phyloP scores from a whole-genome alignment of 2,113 vertebrate species.

The Pholis gunnellus region DNA sequence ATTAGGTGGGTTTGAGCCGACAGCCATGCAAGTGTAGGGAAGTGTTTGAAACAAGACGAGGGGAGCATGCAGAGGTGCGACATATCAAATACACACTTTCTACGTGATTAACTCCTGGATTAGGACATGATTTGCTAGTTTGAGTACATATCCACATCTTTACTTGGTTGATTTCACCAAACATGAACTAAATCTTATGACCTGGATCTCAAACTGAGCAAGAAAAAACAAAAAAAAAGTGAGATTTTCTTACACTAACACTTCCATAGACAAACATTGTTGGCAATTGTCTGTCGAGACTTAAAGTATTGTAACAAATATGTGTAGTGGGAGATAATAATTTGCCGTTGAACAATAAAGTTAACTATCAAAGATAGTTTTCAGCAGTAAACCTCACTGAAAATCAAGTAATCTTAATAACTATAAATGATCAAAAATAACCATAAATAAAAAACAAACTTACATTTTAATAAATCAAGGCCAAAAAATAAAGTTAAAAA shows the following conservation, averaged over 20 bases:
- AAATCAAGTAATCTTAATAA: neutral
- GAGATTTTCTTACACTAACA: too few species aligned
- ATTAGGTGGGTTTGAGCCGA: neutral
- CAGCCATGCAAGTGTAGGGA: conserved; percentile 7
- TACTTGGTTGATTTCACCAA: neutral
- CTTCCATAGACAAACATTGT: neutral
- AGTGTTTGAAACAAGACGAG: neutral
- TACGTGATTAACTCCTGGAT: neutral
- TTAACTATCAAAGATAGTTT: neutral
- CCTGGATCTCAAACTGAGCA: neutral
- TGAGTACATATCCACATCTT: neutral
- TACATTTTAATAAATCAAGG: neutral
- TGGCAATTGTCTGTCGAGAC: neutral
- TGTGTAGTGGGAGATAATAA: neutral
- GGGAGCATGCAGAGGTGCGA: conserved; percentile 31
- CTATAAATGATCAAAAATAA: neutral
- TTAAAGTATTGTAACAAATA: neutral
- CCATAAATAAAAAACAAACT: neutral
- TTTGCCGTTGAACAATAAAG: neutral
- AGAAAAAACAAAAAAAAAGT: neutral
- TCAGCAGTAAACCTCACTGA: neutral
- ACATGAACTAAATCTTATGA: neutral
- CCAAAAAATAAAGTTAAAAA: too few species aligned
- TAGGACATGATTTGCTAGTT: neutral
- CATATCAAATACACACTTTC: neutral